Evolutionary conservation across 2,797 vertebrate genomes (phyloP).

Genomic region (Gallirallus australis): DNA sequence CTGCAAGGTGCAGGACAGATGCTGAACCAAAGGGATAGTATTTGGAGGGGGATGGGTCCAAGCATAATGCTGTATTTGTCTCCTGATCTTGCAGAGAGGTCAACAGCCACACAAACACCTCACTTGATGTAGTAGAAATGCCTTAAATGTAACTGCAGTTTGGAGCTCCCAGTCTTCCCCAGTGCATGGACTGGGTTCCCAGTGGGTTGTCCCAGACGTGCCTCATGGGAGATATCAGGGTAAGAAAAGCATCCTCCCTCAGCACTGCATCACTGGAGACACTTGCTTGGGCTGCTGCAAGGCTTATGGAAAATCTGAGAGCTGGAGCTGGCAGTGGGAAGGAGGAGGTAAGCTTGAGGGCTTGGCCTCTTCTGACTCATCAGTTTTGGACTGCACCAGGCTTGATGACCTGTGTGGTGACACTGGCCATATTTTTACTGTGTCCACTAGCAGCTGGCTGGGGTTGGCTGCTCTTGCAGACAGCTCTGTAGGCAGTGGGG

Average conservation of each 20-base stretch:
- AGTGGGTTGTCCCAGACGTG: background rate
- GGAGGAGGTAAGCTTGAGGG: background rate
- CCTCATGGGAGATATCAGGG: background rate
- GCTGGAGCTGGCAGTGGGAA: background rate
- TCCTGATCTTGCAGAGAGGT: background rate
- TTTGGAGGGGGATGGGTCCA: background rate
- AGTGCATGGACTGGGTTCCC: fast-evolving
- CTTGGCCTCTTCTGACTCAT: background rate
- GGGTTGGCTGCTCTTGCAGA: background rate
- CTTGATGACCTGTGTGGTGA: background rate
- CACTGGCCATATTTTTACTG: background rate
- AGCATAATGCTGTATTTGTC: fast-evolving
- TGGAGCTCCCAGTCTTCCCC: background rate
- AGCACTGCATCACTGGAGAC: background rate
- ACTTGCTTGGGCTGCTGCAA: background rate
- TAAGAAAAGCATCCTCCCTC: background rate
- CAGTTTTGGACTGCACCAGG: background rate
- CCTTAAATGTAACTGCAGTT: background rate
- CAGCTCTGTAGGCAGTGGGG: too few species aligned
- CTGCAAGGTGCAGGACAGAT: background rate
- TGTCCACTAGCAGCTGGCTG: background rate
- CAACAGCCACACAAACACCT: fast-evolving
- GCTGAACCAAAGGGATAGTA: background rate
- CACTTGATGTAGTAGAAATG: background rate
- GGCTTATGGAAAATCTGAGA: conserved; percentile 24